phyloP scores from a whole-genome alignment of 2,888 invertebrate species.

The Urechis unicinctus region DNA sequence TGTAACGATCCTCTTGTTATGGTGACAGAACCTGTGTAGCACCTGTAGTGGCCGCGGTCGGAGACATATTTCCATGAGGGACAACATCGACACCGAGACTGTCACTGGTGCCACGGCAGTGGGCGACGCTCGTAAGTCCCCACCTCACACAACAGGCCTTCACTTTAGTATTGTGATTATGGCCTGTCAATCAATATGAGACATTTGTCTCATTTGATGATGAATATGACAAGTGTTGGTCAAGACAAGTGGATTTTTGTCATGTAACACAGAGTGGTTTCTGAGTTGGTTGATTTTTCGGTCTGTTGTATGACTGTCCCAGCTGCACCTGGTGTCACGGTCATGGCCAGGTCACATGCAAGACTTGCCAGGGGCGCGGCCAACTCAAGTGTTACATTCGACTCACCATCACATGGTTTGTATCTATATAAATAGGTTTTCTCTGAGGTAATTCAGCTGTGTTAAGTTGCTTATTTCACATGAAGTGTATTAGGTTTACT shows the following conservation, averaged over 20 bases:
- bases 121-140: constrained; percentile 18
- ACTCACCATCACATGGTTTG: constrained; percentile 50
- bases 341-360: constrained; percentile 51
- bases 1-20: no score
- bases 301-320: no score
- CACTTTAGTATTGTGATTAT: not conserved
- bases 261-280: no score
- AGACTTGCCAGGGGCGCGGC: constrained; percentile 51
- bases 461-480: no score
- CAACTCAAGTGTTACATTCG: constrained; percentile 53
- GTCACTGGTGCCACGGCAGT: constrained; percentile 19
- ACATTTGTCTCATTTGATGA: no score
- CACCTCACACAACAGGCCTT: not conserved
- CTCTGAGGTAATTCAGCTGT: no score
- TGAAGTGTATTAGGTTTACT: no score
- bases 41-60: constrained; percentile 2
- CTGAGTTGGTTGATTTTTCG: no score
- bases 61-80: not conserved
- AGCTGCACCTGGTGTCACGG: constrained; percentile 51
- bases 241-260: no score
- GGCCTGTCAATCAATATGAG: not conserved
- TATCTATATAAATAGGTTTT: not conserved
- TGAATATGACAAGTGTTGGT: no score
- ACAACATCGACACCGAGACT: constrained; percentile 1
- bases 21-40: constrained; percentile 1